These are phyloP conservation scores for Opisthograptis luteolata DNA, from an alignment of 2,888 invertebrate species.

Conservation along the genomic window DNA sequence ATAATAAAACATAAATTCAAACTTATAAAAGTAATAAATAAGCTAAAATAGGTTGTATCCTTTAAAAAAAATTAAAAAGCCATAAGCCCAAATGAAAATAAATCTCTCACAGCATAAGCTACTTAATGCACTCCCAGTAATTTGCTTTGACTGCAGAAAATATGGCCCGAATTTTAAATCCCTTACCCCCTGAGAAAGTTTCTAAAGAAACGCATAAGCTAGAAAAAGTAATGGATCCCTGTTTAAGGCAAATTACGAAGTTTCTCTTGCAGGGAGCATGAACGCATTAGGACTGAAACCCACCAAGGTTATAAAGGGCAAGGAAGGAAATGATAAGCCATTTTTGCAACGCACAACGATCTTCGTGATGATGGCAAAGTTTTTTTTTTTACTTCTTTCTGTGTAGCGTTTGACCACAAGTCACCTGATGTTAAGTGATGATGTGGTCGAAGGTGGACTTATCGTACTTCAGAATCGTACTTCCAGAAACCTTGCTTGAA, in stretches of 20 bases:
- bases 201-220: constrained; percentile 31
- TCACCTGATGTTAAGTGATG: too few relatives aligned
- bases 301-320: background rate
- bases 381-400: too few relatives aligned
- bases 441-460: too few relatives aligned
- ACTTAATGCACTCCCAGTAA: constrained; percentile 34
- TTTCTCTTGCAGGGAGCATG: constrained; percentile 29
- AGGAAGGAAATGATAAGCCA: background rate
- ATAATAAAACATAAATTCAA: too few relatives aligned
- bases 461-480: too few relatives aligned
- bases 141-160: constrained; percentile 32
- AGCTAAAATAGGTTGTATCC: too few relatives aligned
- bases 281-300: constrained; percentile 18
- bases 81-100: constrained; percentile 30
- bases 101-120: constrained; percentile 38
- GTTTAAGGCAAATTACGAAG: constrained; percentile 38
- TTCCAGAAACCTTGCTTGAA: too few relatives aligned
- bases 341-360: too few relatives aligned
- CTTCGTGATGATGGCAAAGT: too few relatives aligned
- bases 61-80: background rate
- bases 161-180: constrained; percentile 25
- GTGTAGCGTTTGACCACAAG: too few relatives aligned
- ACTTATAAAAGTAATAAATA: too few relatives aligned
- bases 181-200: constrained; percentile 25
- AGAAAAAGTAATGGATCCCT: constrained; percentile 36